phyloP scores from a whole-genome alignment of 2,888 invertebrate genomes.

The Zygaena filipendulae region DNA sequence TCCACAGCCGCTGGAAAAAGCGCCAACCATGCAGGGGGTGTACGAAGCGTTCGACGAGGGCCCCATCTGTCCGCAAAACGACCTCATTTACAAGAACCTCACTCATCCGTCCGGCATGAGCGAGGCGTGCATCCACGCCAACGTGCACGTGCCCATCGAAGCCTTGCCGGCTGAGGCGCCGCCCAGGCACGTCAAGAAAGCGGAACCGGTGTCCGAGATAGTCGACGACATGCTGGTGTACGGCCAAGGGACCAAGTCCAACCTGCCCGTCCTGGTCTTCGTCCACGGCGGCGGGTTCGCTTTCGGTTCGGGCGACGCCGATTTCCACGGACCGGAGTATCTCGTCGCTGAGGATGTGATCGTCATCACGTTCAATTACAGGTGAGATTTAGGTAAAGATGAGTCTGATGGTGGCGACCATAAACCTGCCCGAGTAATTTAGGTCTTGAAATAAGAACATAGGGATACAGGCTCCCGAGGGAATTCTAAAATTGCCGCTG shows the following conservation, averaged over 20 bases:
- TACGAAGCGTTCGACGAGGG: constrained; percentile 59
- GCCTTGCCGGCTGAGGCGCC: constrained; percentile 4
- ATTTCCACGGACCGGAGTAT: constrained; percentile 29
- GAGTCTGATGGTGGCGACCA: too few species aligned
- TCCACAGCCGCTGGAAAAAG: too few species aligned
- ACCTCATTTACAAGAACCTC: constrained; percentile 20
- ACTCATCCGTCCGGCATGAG: constrained; percentile 15
- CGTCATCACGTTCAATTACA: constrained; percentile 31
- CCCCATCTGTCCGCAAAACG: constrained; percentile 60
- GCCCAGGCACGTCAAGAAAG: constrained; percentile 3
- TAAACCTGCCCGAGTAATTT: too few species aligned
- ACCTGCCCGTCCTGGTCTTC: neutral
- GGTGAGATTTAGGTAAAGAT: constrained; percentile 21
- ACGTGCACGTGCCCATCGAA: constrained; percentile 16
- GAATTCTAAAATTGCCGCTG: too few species aligned
- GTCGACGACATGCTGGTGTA: neutral
- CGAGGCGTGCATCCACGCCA: constrained; percentile 20
- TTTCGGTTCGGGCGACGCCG: constrained; percentile 20
- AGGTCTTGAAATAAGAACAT: too few species aligned
- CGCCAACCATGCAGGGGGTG: too few species aligned
- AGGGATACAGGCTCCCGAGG: too few species aligned
- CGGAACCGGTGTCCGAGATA: neutral
- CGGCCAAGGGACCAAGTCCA: neutral
- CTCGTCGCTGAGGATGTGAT: constrained; percentile 25
- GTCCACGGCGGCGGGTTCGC: constrained; percentile 12